Conservation (phyloP, 2,888 invertebrate genomes). For the Molanna angustata region DNA sequence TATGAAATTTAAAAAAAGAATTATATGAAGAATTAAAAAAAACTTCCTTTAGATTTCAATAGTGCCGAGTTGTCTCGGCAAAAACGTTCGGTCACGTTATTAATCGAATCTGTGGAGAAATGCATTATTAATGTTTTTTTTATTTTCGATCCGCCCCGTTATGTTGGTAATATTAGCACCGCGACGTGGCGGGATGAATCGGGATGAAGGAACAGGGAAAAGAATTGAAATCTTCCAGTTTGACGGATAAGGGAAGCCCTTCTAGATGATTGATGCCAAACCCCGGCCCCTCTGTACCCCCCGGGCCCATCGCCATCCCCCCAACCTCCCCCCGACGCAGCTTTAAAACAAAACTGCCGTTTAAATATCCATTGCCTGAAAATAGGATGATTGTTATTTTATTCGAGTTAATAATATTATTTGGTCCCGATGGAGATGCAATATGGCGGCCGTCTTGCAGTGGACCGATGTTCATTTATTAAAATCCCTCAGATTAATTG, state of each 20-base stretch:
- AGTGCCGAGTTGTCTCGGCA: too few species aligned
- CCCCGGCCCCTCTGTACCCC: conserved; percentile 2
- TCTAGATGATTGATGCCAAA: conserved; percentile 57
- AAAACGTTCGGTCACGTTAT: too few species aligned
- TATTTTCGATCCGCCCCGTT: too few species aligned
- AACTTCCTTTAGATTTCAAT: too few species aligned
- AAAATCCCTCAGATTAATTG: conserved; percentile 11
- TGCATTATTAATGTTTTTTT: too few species aligned
- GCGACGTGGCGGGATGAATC: too few species aligned
- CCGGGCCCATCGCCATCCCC: not conserved
- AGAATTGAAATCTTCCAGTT: conserved; percentile 21
- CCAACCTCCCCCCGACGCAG: conserved; percentile 7
- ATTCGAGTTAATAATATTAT: conserved; percentile 28
- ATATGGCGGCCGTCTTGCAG: conserved; percentile 7
- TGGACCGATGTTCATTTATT: not conserved
- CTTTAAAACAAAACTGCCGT: conserved; percentile 11
- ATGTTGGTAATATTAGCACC: too few species aligned
- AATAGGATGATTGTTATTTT: conserved; percentile 31
- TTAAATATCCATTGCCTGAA: conserved; percentile 22
- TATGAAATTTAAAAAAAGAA: too few species aligned
- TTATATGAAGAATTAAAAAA: too few species aligned
- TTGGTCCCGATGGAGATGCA: too few species aligned
- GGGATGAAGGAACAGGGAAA: conserved; percentile 18
- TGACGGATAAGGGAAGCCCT: conserved; percentile 54
- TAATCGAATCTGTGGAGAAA: too few species aligned